Base-by-base conservation (phyloP, 2,888 invertebrate species). In the Acleris literana region DNA sequence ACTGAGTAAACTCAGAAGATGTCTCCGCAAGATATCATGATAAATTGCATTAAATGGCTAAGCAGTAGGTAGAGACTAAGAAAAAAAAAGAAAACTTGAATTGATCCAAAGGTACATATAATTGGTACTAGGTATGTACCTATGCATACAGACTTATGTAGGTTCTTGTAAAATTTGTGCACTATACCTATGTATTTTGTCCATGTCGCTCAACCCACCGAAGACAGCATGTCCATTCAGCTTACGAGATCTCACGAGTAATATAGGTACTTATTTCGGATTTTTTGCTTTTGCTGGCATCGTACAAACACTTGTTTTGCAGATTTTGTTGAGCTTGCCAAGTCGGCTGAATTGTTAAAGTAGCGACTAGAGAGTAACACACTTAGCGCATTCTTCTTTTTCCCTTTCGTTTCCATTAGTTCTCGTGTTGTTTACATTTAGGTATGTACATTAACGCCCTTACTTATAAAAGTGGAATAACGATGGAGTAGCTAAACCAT, bases 321-420 rank as follows among this genome's bases (percentile, higher is more conserved):
- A 46, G 46, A 55, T 64, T 60, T 60, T 29, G 64, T 29, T 55
- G 54, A 64, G 54, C 64, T 64, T 64, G 59, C 64, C 64, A 64
- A 64, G 64, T 64, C 59, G 59, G 59, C 18, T 49, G 64, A 43
- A 59, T 54, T 49, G 54, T 59, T 60, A 49, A 59, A 64, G 54
- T 55, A 60, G 59, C 59, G 48, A 60, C 53, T 60, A 64, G 59
- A 64, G 54, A 60, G 59, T 60, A 60, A 64, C 54, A 49, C 54
- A 49, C 49, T 59, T 64, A 64, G 25, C 54, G 43, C 54, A 43
- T 39, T 43, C 22, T 55, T 43, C 20, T 51, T 49, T 51, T 55
- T 64, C 64, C 49, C 64, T 64, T 64, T 64, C 64, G 54, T 54
- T 55, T 25, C 25, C 25, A 20, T 51, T 59, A 25, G 9, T 20